phyloP scores from a whole-genome alignment of 2,888 invertebrate species.

The Neria commutata region DNA sequence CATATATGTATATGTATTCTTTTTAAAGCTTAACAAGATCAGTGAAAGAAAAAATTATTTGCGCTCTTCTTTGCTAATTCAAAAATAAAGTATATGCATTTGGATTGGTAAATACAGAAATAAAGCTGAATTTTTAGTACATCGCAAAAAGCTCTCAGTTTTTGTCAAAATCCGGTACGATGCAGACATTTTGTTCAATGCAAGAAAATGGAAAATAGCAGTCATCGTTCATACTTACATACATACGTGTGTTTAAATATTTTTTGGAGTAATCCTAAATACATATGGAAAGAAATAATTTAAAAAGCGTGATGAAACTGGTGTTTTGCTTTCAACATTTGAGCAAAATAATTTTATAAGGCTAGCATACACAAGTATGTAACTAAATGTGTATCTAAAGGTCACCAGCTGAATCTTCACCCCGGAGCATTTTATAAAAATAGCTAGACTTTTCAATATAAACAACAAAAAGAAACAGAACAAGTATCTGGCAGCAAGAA shows the following conservation, averaged over 20 bases:
- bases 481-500: constrained; percentile 28
- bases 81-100: constrained; percentile 32
- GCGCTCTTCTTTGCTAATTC: constrained; percentile 29
- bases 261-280: not conserved
- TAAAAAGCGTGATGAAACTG: too few species aligned
- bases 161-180: constrained; percentile 59
- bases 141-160: constrained; percentile 54
- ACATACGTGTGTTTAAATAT: not conserved
- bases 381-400: too few species aligned
- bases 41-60: too few species aligned
- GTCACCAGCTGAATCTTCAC: too few species aligned
- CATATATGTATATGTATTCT: too few species aligned
- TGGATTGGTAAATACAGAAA: constrained; percentile 2
- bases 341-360: too few species aligned
- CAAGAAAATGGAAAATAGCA: constrained; percentile 4
- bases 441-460: too few species aligned
- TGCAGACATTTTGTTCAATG: constrained; percentile 45
- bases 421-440: too few species aligned
- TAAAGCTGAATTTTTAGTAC: not conserved
- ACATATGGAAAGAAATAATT: too few species aligned
- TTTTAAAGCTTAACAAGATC: too few species aligned
- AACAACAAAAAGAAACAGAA: constrained; percentile 15
- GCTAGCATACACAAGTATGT: too few species aligned
- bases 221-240: not conserved
- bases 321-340: too few species aligned